Evolutionary conservation across 2,797 vertebrate species (phyloP).

Genomic region (Falco naumanni): DNA sequence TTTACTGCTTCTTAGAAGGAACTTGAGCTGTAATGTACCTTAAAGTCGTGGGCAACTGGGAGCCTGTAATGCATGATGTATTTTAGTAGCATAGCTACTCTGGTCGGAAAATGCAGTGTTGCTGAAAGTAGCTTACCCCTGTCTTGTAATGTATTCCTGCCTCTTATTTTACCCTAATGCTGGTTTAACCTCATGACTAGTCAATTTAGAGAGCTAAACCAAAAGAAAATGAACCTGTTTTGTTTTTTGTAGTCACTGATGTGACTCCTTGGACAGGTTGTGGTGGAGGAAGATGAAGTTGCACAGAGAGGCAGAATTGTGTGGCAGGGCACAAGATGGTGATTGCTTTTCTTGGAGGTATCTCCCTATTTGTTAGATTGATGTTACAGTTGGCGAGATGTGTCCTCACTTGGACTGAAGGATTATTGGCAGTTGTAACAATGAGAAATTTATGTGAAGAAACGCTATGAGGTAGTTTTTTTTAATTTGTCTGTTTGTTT

Average conservation of each 20-base stretch:
- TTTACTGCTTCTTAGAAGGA: neutral
- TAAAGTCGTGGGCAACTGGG: neutral
- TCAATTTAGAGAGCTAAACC: neutral
- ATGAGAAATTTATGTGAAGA: neutral
- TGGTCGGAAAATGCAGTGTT: neutral
- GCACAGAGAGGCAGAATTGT: neutral
- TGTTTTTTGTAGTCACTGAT: neutral
- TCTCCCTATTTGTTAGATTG: neutral
- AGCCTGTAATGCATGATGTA: neutral
- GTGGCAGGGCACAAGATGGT: fast-evolving
- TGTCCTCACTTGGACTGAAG: neutral
- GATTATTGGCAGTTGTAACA: neutral
- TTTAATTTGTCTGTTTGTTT: neutral
- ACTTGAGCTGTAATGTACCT: neutral
- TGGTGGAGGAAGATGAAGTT: neutral
- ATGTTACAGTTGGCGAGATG: neutral
- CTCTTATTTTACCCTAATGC: neutral
- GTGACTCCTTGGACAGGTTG: neutral
- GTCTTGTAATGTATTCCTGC: neutral
- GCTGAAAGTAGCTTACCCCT: neutral
- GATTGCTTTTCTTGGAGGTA: neutral
- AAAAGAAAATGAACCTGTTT: neutral
- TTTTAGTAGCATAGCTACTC: neutral
- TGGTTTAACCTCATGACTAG: neutral
- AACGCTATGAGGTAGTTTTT: neutral